Conservation (phyloP, 2,888 invertebrate species). For the Ennomos quercinarius region DNA sequence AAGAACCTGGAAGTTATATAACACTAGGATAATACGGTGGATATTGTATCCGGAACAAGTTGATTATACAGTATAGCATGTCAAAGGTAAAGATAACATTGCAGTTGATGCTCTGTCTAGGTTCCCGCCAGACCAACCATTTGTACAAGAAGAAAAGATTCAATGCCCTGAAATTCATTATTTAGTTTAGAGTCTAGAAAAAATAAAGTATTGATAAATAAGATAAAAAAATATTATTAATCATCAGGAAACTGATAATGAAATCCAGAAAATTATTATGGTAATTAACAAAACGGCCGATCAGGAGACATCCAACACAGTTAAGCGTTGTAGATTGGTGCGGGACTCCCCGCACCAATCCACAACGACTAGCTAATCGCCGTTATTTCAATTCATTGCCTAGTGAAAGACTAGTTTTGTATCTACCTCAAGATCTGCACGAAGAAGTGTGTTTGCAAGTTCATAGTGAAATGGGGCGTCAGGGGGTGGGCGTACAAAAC, state of each 20-base stretch:
- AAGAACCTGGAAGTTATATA: too few relatives aligned
- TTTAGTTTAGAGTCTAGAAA: not conserved
- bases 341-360: too few relatives aligned
- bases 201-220: not conserved
- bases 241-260: too few relatives aligned
- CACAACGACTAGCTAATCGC: too few relatives aligned
- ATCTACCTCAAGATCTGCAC: slow-evolving; percentile 3
- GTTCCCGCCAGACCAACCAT: not conserved
- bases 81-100: not conserved
- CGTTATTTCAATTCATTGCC: too few relatives aligned
- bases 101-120: not conserved
- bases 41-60: slow-evolving; percentile 1
- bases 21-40: not conserved
- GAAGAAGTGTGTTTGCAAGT: not conserved
- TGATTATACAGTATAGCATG: not conserved
- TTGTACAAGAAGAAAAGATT: not conserved
- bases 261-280: too few relatives aligned
- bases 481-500: not conserved
- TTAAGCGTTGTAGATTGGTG: too few relatives aligned
- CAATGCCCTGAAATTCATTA: slow-evolving; percentile 1
- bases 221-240: slow-evolving; percentile 4
- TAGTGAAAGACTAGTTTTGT: not conserved
- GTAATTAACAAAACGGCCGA: too few relatives aligned
- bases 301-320: too few relatives aligned
- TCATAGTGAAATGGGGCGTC: slow-evolving; percentile 1